Percentiles rank a stretch among this genome's conserved stretches.
Evolutionary conservation across 2,113 vertebrate genomes (phyloP).

Genomic region (Sminthopsis crassicaudata): DNA sequence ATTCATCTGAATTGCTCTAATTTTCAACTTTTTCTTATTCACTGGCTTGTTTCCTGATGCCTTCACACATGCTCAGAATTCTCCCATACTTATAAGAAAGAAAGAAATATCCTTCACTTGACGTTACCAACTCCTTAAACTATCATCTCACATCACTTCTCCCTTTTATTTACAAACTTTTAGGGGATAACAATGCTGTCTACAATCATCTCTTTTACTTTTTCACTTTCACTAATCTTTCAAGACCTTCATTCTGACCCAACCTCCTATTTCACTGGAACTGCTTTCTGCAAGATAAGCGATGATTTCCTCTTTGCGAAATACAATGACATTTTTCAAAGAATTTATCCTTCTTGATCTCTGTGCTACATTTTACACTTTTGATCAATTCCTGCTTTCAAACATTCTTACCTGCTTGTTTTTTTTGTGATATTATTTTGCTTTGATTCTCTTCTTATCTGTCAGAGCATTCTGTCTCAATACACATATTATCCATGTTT

Average conservation of each 20-base stretch:
- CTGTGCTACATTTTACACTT: background rate
- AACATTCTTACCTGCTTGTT: background rate
- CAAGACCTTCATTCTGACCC: background rate
- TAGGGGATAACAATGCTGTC: background rate
- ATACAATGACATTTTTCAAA: background rate
- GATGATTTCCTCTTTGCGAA: background rate
- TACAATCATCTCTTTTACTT: background rate
- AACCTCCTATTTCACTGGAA: background rate
- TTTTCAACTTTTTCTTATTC: background rate
- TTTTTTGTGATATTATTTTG: background rate
- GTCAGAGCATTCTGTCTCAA: background rate
- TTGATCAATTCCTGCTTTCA: background rate
- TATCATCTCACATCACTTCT: background rate
- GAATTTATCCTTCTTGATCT: background rate
- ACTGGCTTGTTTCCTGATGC: background rate
- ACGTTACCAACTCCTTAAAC: background rate
- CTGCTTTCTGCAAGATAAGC: background rate
- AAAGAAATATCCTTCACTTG: background rate
- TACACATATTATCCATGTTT: background rate
- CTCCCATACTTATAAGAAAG: background rate
- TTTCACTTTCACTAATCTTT: background rate
- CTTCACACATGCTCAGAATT: background rate
- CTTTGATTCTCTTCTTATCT: background rate
- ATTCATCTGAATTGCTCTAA: background rate
- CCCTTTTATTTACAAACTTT: background rate